These are phyloP conservation scores for Eira barbara DNA, from an alignment of 2,113 vertebrate species.

Conservation along the genomic window DNA sequence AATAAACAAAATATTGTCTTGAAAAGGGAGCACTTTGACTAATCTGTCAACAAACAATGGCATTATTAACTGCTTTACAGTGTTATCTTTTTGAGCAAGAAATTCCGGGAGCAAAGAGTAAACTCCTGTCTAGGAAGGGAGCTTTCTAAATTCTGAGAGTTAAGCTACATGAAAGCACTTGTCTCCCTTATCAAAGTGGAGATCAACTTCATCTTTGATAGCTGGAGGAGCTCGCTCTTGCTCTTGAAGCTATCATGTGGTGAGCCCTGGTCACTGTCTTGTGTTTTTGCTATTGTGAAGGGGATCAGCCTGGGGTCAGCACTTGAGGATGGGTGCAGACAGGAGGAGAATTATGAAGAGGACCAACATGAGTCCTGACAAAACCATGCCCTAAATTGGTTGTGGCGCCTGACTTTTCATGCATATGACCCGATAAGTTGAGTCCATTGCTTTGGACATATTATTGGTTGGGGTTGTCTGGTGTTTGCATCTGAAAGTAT, in stretches of 20 bases:
- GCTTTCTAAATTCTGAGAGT: background rate
- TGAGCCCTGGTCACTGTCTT: background rate
- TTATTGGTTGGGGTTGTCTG: accelerated
- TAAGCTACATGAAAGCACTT: accelerated
- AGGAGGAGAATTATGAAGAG: background rate
- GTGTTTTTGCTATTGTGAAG: accelerated
- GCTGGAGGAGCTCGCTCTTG: accelerated
- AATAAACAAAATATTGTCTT: background rate
- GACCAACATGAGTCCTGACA: accelerated
- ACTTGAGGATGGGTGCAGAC: accelerated
- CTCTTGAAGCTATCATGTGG: accelerated
- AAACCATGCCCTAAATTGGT: accelerated
- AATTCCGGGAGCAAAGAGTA: background rate
- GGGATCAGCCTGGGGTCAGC: accelerated
- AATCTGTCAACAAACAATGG: background rate
- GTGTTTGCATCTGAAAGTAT: background rate
- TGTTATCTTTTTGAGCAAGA: background rate
- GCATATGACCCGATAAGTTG: accelerated
- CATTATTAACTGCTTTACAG: background rate
- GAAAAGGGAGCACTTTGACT: background rate
- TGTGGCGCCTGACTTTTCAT: accelerated
- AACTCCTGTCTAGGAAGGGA: accelerated
- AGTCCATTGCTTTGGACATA: background rate
- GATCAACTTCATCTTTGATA: accelerated
- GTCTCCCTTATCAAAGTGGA: background rate